Evolutionary conservation across 92 coral and sea anemone genomes (phyloP).

Genomic region (Epizoanthus scotinus): DNA sequence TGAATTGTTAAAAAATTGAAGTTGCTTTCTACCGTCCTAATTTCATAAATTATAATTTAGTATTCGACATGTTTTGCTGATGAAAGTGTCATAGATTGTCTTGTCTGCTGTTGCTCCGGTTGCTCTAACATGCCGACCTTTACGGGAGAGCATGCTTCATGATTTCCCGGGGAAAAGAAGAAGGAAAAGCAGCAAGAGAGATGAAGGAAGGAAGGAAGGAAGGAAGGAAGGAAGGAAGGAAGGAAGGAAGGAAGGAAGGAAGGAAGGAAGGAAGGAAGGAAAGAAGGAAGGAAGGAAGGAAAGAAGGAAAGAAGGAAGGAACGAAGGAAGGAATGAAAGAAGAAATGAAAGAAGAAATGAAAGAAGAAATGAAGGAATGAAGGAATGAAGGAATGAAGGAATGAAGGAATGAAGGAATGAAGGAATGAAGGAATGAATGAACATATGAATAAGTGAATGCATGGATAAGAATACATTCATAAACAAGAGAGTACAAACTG

Average conservation of each 20-base stretch:
- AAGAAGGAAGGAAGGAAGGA: neutral
- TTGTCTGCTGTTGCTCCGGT: too few relatives aligned
- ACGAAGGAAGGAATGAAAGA: neutral
- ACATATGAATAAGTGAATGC: neutral
- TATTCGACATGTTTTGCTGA: too few relatives aligned
- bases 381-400: neutral
- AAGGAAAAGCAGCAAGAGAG: too few relatives aligned
- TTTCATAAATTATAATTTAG: too few relatives aligned
- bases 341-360: neutral
- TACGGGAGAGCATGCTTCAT: too few relatives aligned
- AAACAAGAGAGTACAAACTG: slow-evolving; percentile 49
- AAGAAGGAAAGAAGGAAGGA: neutral
- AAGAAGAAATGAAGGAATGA: neutral
- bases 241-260: neutral
- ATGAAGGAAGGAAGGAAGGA: neutral
- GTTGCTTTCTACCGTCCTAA: too few relatives aligned
- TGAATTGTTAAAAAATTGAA: too few relatives aligned
- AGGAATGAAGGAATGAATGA: neutral
- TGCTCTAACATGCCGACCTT: too few relatives aligned
- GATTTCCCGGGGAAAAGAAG: too few relatives aligned
- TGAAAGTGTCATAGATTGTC: too few relatives aligned
- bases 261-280: neutral
- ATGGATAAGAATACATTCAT: neutral
- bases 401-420: neutral
- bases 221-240: neutral